Percentiles rank a stretch among this genome's conserved stretches.
These are phyloP conservation scores for Idaea straminata DNA, from an alignment of 2,888 invertebrate genomes.

Conservation along the genomic window DNA sequence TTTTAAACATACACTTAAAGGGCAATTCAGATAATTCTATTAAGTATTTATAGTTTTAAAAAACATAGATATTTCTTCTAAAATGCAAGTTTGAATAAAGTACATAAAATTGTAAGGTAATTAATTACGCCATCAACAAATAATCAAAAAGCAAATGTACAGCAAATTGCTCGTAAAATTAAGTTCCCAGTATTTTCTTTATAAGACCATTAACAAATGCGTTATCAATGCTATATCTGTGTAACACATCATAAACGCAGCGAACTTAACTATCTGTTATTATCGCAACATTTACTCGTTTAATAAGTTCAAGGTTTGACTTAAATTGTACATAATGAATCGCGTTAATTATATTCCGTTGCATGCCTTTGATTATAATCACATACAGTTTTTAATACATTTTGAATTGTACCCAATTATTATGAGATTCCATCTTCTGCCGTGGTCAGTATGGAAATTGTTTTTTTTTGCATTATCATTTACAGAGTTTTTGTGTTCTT, in stretches of 20 bases:
- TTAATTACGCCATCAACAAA: not conserved
- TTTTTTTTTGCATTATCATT: constrained; percentile 37
- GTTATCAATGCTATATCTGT: not conserved
- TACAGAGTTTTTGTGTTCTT: constrained; percentile 23
- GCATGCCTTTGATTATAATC: constrained; percentile 64
- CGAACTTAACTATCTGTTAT: constrained; percentile 13
- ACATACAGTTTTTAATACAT: constrained; percentile 40
- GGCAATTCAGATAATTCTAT: not conserved
- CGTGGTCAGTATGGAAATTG: constrained; percentile 65
- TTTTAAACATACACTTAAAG: not conserved
- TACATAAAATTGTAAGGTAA: not conserved
- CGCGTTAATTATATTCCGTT: constrained; percentile 62
- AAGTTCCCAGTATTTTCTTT: not conserved
- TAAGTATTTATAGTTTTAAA: not conserved
- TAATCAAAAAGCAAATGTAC: not conserved
- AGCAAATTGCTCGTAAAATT: not conserved
- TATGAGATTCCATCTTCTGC: constrained; percentile 60
- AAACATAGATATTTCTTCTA: not conserved
- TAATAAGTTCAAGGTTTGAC: constrained; percentile 64
- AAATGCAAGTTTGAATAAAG: not conserved
- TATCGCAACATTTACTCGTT: constrained; percentile 32
- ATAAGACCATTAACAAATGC: not conserved
- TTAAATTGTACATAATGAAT: constrained; percentile 64
- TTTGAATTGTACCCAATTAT: constrained; percentile 60
- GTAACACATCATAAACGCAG: constrained; percentile 13